Percentiles rank a stretch among this genome's conserved stretches.
Evolutionary conservation across 2,888 invertebrate genomes (phyloP).

Genomic region (Rhodophaea formosa): DNA sequence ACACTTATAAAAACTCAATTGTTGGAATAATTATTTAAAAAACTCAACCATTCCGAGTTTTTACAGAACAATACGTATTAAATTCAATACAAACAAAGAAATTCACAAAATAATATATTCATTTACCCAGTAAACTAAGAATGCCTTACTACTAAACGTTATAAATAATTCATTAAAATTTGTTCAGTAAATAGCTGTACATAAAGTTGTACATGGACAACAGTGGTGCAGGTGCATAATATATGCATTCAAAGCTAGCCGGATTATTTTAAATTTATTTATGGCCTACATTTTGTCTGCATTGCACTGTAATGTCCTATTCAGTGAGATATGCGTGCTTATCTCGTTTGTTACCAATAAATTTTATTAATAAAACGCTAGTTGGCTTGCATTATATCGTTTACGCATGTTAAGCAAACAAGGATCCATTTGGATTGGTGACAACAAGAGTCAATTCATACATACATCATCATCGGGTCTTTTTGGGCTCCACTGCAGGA

Average conservation of each 20-base stretch:
- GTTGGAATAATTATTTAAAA: too few species aligned
- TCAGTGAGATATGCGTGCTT: neutral
- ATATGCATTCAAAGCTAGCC: neutral
- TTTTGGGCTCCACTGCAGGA: too few species aligned
- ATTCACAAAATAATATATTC: neutral
- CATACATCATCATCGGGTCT: too few species aligned
- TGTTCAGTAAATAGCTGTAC: neutral
- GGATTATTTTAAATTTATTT: slow-evolving; percentile 11
- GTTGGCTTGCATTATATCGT: too few species aligned
- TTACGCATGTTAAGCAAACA: too few species aligned
- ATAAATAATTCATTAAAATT: neutral
- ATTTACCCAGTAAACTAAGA: neutral
- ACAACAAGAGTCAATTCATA: too few species aligned
- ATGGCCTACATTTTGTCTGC: slow-evolving; percentile 1
- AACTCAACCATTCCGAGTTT: too few species aligned
- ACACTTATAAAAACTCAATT: too few species aligned
- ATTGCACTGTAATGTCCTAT: neutral
- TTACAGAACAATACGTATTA: neutral
- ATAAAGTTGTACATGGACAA: neutral
- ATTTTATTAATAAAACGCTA: neutral
- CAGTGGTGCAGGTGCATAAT: slow-evolving; percentile 5
- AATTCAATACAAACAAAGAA: neutral
- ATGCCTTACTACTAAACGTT: neutral
- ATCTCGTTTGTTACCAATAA: neutral
- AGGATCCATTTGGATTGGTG: too few species aligned